Evolutionary conservation across 1,140 invertebrate genomes (phyloP), one percentile per base, ranked within the genome.

Genomic region (Proctacanthus coquilletti): DNA sequence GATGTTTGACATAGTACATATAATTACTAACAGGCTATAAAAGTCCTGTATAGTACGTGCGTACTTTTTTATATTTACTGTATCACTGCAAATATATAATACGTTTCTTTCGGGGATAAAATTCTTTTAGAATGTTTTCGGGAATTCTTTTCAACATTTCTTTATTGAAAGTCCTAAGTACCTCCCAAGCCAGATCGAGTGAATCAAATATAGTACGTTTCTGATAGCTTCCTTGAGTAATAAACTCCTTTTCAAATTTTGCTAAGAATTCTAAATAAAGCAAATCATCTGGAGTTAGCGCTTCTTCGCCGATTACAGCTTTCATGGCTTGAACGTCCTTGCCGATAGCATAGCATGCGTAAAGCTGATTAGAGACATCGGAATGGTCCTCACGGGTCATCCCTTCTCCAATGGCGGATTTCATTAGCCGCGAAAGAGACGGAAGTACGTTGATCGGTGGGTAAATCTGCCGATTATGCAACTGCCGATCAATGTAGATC

Each of bases 251-350:
- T 48, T 75, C 72, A 55, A 77, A 75, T 45, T 76, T 77, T 18
- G 51, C 62, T 11, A 75, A 51, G 56, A 75, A 75, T 49, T 77
- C 73, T 15, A 75, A 50, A 47, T 75, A 76, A 4, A 77, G 54
- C 36, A 75, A 53, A 61, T 75, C 72, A 38, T 77, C 73, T 9
- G 70, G 53, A 8, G 64, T 73, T 23, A 80, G 56, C 43, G 77
- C 77, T 53, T 80, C 77, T 52, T 80, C 77, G 52, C 77, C 77
- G n/a, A 80, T 74, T 30, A 80, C 77, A 53, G 77, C 75, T 47
- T 78, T 78, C 73, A 80, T 80, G 31, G 65, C 65, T 54, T 78
- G 75, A 8, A 79, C 76, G 53, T 80, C 77, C 54, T 80, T 77
- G 48, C 74, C 75, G 50, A 77, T 78, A 46, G 75, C 75, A 54